Base-by-base conservation (phyloP, 2,113 vertebrate species). In the Sclerurus mexicanus region DNA sequence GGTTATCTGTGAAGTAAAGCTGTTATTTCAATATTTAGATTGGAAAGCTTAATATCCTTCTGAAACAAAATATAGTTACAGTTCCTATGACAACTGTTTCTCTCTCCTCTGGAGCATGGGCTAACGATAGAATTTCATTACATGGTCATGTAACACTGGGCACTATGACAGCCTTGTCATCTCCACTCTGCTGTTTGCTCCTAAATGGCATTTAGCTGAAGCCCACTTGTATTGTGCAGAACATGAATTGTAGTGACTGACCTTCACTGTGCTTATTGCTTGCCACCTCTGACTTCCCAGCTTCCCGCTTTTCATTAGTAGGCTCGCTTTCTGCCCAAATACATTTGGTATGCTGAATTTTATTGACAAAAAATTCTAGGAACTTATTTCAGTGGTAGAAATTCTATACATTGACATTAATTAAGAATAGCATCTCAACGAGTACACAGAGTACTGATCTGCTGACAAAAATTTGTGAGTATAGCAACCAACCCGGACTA, bases 61-160 rank as follows among this genome's bases (percentile, higher is more conserved):
- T 4, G 44, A 59, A 73, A 92, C 40, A 78, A 84, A 94, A 81
- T 52, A 68, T 16, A 94, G 90, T 78, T 77, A 33, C 86, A 53
- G 92, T 96, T 97, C 96, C 96, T 96, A 95, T 94, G 96, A 97
- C 96, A 97, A 95, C 96, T 95, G n/a, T 68, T 80, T 60, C 37
- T 52, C 31, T 94, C 50, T 67, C 35, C 88, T 89, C 66, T 53
- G 76, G 73, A 87, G 83, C 80, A 63, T 6, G 73, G 86, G 21
- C 80, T 93, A 87, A 94, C 0, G 7, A 68, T 4, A 81, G 83
- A 6, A 20, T 87, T 94, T 96, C 85, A 84, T 94, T 90, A 90
- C 27, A 13, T 8, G 82, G 67, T 31, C 85, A 6, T 39, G 67
- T 94, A 90, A 77, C 6, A 12, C 63, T 35, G 85, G 87, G 75